Base-by-base conservation (phyloP, 2,113 vertebrate genomes). In the Aptenodytes forsteri region DNA sequence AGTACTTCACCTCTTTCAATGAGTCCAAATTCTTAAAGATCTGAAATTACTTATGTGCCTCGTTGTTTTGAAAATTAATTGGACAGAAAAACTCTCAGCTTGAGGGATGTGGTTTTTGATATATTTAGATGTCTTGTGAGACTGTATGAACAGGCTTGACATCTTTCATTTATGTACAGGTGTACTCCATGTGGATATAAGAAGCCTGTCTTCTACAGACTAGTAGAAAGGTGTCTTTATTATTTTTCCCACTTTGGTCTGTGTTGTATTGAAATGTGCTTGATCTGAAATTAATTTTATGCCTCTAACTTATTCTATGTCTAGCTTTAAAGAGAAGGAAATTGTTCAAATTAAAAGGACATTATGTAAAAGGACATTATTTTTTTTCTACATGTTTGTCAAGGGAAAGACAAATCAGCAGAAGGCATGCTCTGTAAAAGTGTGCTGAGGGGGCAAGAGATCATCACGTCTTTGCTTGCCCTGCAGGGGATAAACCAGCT, bases 331-430 rank as follows among this genome's bases (percentile, higher is more conserved):
- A 89, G 26, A 65, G 13, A 90, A 67, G 7, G 22, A 72, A 49
- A n/a, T 6, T 34, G 4, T 58, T 91, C 21, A 40, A 44, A 73
- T 65, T 72, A 21, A 62, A 73, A 52, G 46, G 6, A 29, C 0
- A 4, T 49, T 20, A 36, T 87, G 79, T 38, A 16, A 72, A 86
- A 54, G 1, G 25, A 3, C 11, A 4, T 19, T 47, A 36, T 3
- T 15, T 20, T 56, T 58, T 25, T 11, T 6, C 38, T 38, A 4
- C 1, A 3, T 0, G 1, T 25, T 38, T 93, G 27, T 56, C 0
- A 1, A 78, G 9, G 16, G 13, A 67, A 89, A 71, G 61, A 12
- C 4, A 59, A 59, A 87, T 42, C 3, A 8, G 13, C 7, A 58
- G 46, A 62, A 46, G 10, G 13, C 8, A 42, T 1, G 3, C 11